Base-by-base conservation (phyloP, 2,888 invertebrate genomes). In the Anthoptus insignis region DNA sequence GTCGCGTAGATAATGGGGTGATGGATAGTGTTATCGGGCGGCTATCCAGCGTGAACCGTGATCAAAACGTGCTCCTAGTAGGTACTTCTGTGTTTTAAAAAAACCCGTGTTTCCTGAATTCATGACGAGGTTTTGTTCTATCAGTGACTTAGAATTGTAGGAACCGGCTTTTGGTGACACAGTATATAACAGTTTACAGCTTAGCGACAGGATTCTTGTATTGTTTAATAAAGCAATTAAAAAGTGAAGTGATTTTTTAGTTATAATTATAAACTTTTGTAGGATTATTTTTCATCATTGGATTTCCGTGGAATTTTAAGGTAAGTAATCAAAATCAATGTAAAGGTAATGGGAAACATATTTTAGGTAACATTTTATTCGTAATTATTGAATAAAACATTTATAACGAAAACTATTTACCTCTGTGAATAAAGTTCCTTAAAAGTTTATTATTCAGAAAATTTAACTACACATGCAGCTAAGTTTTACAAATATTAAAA, bases 11-110 rank as follows among this genome's bases (percentile, higher is more conserved):
- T 91, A 89, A 91, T 90, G 86, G 89, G 87, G 88, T 91, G 92
- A 92, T 91, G 91, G 89, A 91, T 91, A 88, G 88, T 92, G 91
- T 91, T 92, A 91, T 91, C 90, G 91, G 89, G 90, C 81, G 91
- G 90, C 81, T 87, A 83, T 88, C 87, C 87, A 84, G 79, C 81
- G 87, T 86, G 84, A 84, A 85, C 81, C 78, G 84, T 81, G 86
- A 81, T 80, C 75, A 81, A 85, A 81, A 79, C 75, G 84, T 84
- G 81, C 81, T 82, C 81, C 81, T 85, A 84, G 81, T 85, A n/a
- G n/a, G n/a, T n/a, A 81, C 78, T 80, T 73, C 75, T 76, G 78
- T 81, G 81, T 78, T 75, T 75, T 71, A 79, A 88, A 82, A 85
- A 86, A 87, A 80, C 78, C 83, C 85, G 75, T 68, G 80, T 79